Evolutionary conservation across 2,888 invertebrate genomes (phyloP), one percentile per base, ranked within the genome.

Genomic region (Volucella zonaria): DNA sequence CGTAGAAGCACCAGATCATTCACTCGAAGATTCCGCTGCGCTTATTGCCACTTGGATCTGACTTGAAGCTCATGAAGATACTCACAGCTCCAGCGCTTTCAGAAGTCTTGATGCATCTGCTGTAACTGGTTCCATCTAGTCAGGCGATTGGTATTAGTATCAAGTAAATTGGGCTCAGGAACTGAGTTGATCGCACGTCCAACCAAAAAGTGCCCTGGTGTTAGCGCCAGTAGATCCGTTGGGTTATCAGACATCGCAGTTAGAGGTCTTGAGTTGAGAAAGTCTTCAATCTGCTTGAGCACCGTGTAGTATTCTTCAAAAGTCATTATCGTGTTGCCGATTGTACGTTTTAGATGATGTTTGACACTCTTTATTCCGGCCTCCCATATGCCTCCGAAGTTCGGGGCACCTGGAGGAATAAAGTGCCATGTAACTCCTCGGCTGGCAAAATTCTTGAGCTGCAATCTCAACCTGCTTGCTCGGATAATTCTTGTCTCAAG

Each of bases 1-100:
- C 66, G 58, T 12, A 67, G 3, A 2, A 80, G 23, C 1, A 85
- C 73, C 18, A 85, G 42, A 11, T 70, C 68, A 12, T 51, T 58
- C 12, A 76, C 43, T 38, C 62, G 47, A 11, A 86, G 43, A 11
- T 77, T 77, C 2, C 11, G 4, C 15, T 71, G 14, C 3, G n/a
- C 11, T 38, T 73, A 56, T 8, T 45, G 38, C 79, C 71, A 82
- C 40, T 78, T 81, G 8, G 11, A 11, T 31, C 78, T 38, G 9
- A 58, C 45, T 47, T 82, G 71, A 12, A 79, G 54, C 12, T 75
- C 68, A 10, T 47, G 43, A 2, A 86, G 38, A 64, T 82, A 82
- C 38, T 79, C 79, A n/a, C 45, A n/a, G 40, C 56, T 59, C 79
- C 79, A 82, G 6, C 79, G 59, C 14, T 74, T 78, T 79, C 80